These are phyloP conservation scores for Papio anubis DNA, from an alignment of 2,113 vertebrate species.

Conservation along the genomic window DNA sequence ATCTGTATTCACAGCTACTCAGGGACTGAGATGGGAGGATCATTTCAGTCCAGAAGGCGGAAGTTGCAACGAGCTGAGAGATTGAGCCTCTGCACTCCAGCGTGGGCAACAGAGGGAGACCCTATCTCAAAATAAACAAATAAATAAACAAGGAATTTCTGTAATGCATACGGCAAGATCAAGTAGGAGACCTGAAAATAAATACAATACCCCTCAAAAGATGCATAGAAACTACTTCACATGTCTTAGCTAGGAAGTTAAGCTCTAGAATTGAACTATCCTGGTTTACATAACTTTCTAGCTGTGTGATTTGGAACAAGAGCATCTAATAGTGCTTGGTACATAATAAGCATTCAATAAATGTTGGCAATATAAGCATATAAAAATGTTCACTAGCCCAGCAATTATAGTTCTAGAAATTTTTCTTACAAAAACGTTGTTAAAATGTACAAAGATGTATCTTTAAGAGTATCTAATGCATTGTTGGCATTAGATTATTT, in stretches of 20 bases:
- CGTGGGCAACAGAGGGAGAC: too few species aligned
- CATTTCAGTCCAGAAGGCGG: too few species aligned
- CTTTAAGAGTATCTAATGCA: neutral
- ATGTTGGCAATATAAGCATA: neutral
- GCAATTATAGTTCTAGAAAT: neutral
- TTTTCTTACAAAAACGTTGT: neutral
- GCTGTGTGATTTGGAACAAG: neutral
- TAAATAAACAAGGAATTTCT: neutral
- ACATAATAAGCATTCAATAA: neutral
- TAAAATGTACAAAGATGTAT: neutral
- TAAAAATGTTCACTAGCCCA: neutral
- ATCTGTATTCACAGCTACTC: too few species aligned
- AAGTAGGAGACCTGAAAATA: slow-evolving; percentile 13
- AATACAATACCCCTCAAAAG: neutral
- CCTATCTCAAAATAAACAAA: too few species aligned
- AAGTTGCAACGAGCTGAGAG: too few species aligned
- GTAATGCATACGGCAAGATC: neutral
- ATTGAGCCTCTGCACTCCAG: too few species aligned
- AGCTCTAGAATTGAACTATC: neutral
- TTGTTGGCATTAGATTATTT: neutral
- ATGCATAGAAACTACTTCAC: neutral
- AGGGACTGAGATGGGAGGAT: too few species aligned
- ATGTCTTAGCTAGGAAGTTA: neutral
- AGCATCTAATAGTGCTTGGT: neutral
- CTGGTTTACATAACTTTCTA: neutral